Evolutionary conservation across 2,888 invertebrate genomes (phyloP), one percentile per base, ranked within the genome.

Genomic region (Sphinx pinastri): DNA sequence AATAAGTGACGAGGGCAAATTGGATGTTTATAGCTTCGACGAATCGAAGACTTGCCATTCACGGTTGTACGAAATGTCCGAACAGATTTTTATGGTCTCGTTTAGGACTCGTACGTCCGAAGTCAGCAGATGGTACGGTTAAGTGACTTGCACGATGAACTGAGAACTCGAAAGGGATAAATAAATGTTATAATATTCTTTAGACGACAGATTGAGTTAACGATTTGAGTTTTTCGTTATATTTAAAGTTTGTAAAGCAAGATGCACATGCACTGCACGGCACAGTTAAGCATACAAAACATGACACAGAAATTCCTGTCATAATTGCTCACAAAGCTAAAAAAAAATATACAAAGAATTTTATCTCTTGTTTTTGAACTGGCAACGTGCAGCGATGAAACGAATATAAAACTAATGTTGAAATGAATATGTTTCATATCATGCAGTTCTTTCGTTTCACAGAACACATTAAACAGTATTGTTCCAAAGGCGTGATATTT

Each of bases 1-100:
- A 88, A 83, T 79, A 72, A 78, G 86, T 71, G 74, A 81, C 78
- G 79, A 76, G 75, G 79, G 75, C 78, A 76, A 78, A 84, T 82
- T 79, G 76, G 78, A 75, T 76, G 82, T 89, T 89, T 88, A 89
- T 86, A 70, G 79, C 84, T 88, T 84, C 84, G 76, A 73, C 81
- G 88, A 87, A 89, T 80, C 73, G 73, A 78, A 76, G 76, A 80
- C 76, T 80, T 79, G 75, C 77, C 74, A 71, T 79, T 58, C 58
- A 57, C 63, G 25, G 52, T 69, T 52, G 38, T 49, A 38, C 3
- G 5, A 11, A 52, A 67, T 49, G 47, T 51, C 16, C 2, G 13
- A 11, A 49, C 19, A 16, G 10, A 45, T 45, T 60, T 60, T 45
- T 38, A 60, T 66, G 60, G 49, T 38, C 6, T 38, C 38, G 25